phyloP scores from a whole-genome alignment of 2,888 invertebrate genomes.

The Dermolepida albohirtum region DNA sequence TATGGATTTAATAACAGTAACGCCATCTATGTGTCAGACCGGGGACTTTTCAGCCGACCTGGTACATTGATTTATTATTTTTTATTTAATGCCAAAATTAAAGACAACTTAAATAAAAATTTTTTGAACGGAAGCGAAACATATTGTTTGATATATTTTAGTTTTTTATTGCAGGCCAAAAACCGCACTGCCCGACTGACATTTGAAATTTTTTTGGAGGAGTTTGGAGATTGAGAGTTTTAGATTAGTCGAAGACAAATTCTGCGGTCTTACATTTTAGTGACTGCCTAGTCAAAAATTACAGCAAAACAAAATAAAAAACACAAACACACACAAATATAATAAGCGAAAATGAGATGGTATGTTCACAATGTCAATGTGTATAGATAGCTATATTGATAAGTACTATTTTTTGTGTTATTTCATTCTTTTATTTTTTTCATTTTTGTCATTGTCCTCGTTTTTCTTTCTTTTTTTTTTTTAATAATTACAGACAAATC shows the following conservation, averaged over 20 bases:
- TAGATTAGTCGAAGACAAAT: slow-evolving; percentile 66
- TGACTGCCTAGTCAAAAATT: slow-evolving; percentile 42
- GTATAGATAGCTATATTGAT: too few relatives aligned
- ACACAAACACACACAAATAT: slow-evolving; percentile 1
- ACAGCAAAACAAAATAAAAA: not conserved
- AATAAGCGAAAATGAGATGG: too few relatives aligned
- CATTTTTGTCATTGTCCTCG: too few relatives aligned
- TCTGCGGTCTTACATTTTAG: slow-evolving; percentile 65
- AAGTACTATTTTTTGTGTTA: too few relatives aligned
- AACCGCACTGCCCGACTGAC: slow-evolving; percentile 65
- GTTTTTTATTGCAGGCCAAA: slow-evolving; percentile 61
- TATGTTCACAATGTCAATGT: too few relatives aligned
- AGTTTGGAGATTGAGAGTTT: slow-evolving; percentile 65
- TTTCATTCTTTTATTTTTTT: too few relatives aligned
- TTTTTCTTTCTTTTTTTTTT: not conserved
- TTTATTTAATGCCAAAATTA: slow-evolving; percentile 39
- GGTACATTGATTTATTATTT: slow-evolving; percentile 53
- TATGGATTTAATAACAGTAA: too few relatives aligned
- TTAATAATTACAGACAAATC: slow-evolving; percentile 7
- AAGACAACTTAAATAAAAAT: slow-evolving; percentile 25
- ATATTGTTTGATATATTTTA: slow-evolving; percentile 45
- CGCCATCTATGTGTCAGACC: too few relatives aligned
- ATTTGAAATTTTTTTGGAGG: slow-evolving; percentile 66
- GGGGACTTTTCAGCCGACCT: too few relatives aligned
- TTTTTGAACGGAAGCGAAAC: slow-evolving; percentile 4